Percentiles rank a stretch among this genome's conserved stretches.
These are phyloP conservation scores for Aphelenchoides besseyi DNA, from an alignment of 1,140 invertebrate species.

Conservation along the genomic window DNA sequence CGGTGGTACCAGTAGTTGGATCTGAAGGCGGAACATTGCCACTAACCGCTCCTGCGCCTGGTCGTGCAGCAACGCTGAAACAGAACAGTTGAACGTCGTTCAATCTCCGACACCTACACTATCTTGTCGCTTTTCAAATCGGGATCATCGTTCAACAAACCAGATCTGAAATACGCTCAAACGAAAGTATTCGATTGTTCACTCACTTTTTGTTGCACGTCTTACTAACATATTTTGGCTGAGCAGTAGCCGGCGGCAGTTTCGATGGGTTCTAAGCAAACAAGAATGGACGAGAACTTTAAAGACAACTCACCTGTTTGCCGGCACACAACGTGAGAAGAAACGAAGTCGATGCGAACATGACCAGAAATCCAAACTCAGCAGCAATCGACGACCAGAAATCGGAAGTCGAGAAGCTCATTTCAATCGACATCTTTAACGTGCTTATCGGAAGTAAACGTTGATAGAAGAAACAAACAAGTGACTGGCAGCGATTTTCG, in stretches of 20 bases:
- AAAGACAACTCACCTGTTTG: neutral
- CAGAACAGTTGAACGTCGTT: neutral
- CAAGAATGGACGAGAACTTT: neutral
- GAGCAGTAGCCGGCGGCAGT: neutral
- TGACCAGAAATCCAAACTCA: too few species aligned
- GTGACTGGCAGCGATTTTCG: neutral
- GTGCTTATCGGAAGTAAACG: neutral
- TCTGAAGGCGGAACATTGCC: neutral
- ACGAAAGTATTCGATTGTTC: neutral
- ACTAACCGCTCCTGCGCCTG: neutral
- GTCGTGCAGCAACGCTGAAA: neutral
- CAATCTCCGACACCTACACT: neutral
- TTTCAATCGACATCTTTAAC: neutral
- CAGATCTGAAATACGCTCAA: neutral
- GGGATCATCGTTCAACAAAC: neutral
- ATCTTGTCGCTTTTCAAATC: neutral
- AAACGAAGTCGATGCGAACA: neutral
- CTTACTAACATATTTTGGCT: neutral
- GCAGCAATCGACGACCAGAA: neutral
- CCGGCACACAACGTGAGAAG: neutral
- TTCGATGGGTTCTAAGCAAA: neutral
- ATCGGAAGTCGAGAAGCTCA: neutral
- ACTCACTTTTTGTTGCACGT: conserved; percentile 1
- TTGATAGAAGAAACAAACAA: neutral
- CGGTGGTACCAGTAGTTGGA: neutral